These are phyloP conservation scores for Philypnodon macrostomus DNA, from an alignment of 2,797 vertebrate genomes.

Conservation along the genomic window DNA sequence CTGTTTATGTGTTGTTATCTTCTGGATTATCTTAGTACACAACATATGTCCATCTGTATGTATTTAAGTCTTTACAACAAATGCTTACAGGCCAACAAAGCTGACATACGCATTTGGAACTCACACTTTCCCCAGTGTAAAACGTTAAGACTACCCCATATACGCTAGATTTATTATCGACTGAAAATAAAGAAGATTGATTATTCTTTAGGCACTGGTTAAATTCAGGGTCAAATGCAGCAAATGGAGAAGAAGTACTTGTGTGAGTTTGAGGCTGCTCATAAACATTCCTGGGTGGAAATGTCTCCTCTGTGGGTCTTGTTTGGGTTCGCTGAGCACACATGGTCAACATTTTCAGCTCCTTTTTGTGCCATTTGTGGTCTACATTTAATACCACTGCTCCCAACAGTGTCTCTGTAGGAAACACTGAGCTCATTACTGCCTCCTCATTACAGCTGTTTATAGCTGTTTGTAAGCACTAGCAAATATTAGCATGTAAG, in stretches of 20 bases:
- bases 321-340: conserved; percentile 20
- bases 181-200: background rate
- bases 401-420: background rate
- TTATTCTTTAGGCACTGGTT: background rate
- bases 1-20: too few species aligned
- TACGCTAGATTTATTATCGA: background rate
- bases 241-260: conserved; percentile 5
- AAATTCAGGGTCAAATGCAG: conserved; percentile 17
- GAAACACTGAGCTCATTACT: conserved; percentile 6
- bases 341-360: conserved; percentile 7
- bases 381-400: conserved; percentile 3
- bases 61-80: conserved; percentile 13
- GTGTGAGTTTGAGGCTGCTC: conserved; percentile 25
- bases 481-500: background rate
- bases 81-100: conserved; percentile 33
- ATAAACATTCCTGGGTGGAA: conserved; percentile 43
- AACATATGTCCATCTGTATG: background rate
- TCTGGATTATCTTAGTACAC: too few species aligned
- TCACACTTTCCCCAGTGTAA: conserved; percentile 18
- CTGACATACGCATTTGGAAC: conserved; percentile 2
- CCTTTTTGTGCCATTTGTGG: conserved; percentile 1
- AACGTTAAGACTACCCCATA: background rate
- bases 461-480: background rate
- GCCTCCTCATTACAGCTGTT: background rate
- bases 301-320: conserved; percentile 4